Percentiles rank a stretch among this genome's conserved stretches.
phyloP scores from a whole-genome alignment of 2,113 vertebrate species.

The Notechis scutatus region DNA sequence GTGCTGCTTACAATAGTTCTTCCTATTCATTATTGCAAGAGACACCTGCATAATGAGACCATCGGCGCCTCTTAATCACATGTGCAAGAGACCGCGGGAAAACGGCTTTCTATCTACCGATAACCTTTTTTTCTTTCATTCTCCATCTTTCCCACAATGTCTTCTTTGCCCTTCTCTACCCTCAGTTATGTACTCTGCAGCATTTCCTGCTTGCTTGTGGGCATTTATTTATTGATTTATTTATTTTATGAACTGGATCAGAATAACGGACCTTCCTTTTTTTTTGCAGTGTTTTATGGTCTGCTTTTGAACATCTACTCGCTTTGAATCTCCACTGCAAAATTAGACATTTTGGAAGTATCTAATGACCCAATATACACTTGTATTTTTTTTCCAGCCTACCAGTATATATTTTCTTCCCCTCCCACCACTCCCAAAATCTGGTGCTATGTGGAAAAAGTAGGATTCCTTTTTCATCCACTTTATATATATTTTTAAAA shows the following conservation, averaged over 20 bases:
- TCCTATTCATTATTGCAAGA: slow-evolving; percentile 42
- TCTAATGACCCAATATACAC: too few relatives aligned
- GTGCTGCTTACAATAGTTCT: slow-evolving; percentile 35
- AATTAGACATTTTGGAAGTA: background rate
- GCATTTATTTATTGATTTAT: background rate
- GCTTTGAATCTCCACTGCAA: background rate
- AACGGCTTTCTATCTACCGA: background rate
- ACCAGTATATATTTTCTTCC: too few relatives aligned
- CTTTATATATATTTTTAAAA: background rate
- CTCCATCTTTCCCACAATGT: background rate
- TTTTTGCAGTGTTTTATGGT: too few relatives aligned
- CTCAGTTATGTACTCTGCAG: background rate
- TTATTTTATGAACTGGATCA: background rate
- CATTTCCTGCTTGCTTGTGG: background rate
- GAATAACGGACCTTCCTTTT: background rate
- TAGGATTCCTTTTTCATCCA: background rate
- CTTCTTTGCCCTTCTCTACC: background rate
- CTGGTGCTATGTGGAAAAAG: background rate
- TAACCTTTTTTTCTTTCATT: background rate
- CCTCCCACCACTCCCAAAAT: background rate
- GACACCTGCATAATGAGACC: background rate
- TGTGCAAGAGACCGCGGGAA: slow-evolving; percentile 27
- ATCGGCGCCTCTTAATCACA: slow-evolving; percentile 5
- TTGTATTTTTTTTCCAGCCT: too few relatives aligned
- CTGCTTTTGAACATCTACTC: background rate